Evolutionary conservation across 2,113 vertebrate genomes (phyloP).

Genomic region (Crypturellus undulatus): DNA sequence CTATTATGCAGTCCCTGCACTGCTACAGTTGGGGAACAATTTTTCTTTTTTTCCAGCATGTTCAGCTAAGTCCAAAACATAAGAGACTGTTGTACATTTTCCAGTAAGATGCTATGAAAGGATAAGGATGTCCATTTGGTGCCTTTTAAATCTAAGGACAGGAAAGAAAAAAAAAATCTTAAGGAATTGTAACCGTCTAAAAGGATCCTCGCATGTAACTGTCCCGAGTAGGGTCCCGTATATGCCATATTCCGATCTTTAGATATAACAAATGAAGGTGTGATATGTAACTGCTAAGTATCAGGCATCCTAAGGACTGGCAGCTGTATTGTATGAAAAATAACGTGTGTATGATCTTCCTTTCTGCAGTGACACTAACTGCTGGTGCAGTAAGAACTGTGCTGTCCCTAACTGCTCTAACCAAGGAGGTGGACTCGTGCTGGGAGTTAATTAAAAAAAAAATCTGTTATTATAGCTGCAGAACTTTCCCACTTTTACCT

Average conservation of each 20-base stretch:
- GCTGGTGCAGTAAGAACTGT: neutral
- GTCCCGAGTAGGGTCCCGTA: neutral
- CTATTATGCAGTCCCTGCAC: neutral
- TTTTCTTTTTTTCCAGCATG: no score
- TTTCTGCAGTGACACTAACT: neutral
- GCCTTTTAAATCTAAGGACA: neutral
- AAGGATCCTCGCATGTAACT: neutral
- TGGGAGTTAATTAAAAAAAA: neutral
- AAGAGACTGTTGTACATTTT: neutral
- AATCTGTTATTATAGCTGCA: neutral
- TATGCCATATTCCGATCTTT: fast-evolving
- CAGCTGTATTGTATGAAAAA: neutral
- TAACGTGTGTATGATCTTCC: neutral
- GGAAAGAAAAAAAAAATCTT: neutral
- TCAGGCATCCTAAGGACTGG: neutral
- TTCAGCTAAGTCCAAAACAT: neutral
- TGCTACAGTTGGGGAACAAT: neutral
- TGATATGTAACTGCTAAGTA: neutral
- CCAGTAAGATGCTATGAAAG: neutral
- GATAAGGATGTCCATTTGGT: neutral
- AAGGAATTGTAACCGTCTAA: neutral
- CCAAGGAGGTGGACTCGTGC: neutral
- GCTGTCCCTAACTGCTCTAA: neutral
- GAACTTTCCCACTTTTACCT: neutral
- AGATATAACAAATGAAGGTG: neutral